Evolutionary conservation across 2,797 vertebrate genomes (phyloP), one percentile per base, ranked within the genome.

Genomic region (Micrastur ruficollis): DNA sequence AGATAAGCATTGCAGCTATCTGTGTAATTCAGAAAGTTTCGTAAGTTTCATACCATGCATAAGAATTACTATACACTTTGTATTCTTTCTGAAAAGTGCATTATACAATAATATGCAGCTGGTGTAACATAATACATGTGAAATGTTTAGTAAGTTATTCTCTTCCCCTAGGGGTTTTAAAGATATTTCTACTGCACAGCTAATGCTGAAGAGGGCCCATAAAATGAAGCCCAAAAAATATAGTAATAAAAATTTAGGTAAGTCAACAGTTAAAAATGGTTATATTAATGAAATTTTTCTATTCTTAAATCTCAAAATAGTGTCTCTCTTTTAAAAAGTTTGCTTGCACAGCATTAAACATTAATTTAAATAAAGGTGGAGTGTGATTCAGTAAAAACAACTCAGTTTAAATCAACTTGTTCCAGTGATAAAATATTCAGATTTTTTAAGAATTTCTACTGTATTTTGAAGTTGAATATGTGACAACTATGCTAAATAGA

Each of bases 131-230:
- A 90, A 86, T 81, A 52, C 25, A 78, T 67, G 16, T 50, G 32
- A 90, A 95, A 89, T 89, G 47, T 66, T 90, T 63, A 94, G 11
- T 68, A 79, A 76, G 72, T 75, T 97, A 58, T 95, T 84, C 81
- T 94, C 82, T 98, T 86, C 91, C 86, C 89, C 27, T 85, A 99
- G 99, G 99, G 99, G 99, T 61, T 98, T 99, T 97, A 98, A 98
- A 29, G 96, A 99, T 92, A 97, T 98, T 88, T 97, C 98, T 90
- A 99, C 99, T 53, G 99, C 99, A 79, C 98, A 98, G 29, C 97
- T 99, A 80, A 99, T 99, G 98, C 97, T 99, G 75, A 99, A 98
- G 97, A 99, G 99, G 97, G 99, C 99, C 72, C 97, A 98, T 93
- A 99, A 98, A 98, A 99, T 99, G 99, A 99, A 98, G 91, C 97